Evolutionary conservation across 2,888 invertebrate genomes (phyloP).

Genomic region (Aromia moschata): DNA sequence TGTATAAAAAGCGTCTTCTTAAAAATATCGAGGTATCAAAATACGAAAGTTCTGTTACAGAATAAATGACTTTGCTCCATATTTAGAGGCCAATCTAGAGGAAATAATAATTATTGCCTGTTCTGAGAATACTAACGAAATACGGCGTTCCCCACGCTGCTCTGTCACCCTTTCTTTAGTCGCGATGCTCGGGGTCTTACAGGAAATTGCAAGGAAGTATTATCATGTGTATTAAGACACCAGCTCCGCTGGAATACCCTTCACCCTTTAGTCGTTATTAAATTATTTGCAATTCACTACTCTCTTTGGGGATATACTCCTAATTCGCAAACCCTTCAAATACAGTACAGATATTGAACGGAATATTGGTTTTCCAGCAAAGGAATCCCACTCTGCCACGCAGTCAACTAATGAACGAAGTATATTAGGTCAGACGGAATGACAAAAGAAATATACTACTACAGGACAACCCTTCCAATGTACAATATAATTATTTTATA

Average conservation of each 20-base stretch:
- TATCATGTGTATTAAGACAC: conserved; percentile 60
- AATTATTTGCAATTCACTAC: conserved; percentile 54
- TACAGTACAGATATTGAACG: conserved; percentile 25
- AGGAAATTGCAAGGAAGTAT: conserved; percentile 62
- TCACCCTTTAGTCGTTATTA: conserved; percentile 52
- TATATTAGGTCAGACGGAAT: too few relatives aligned
- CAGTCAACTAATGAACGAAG: too few relatives aligned
- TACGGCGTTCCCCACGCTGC: conserved; percentile 23
- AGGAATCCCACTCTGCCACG: too few relatives aligned
- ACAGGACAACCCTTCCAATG: too few relatives aligned
- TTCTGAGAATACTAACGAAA: conserved; percentile 1
- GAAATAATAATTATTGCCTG: neutral
- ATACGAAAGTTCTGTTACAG: too few relatives aligned
- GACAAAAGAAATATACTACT: too few relatives aligned
- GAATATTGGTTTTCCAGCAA: neutral
- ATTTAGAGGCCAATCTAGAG: neutral
- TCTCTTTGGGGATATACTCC: conserved; percentile 38
- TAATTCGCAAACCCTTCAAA: conserved; percentile 38
- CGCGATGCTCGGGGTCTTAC: conserved; percentile 47
- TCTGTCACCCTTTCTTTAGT: conserved; percentile 48
- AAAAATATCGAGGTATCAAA: too few relatives aligned
- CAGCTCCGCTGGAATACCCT: conserved; percentile 46
- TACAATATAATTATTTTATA: too few relatives aligned
- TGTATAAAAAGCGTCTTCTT: too few relatives aligned
- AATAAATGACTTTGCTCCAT: too few relatives aligned